A percentile compares a stretch with the other conserved stretches of the same genome.
Evolutionary conservation across 2,888 invertebrate species (phyloP).

Genomic region (Zygothrica quintamaculata): DNA sequence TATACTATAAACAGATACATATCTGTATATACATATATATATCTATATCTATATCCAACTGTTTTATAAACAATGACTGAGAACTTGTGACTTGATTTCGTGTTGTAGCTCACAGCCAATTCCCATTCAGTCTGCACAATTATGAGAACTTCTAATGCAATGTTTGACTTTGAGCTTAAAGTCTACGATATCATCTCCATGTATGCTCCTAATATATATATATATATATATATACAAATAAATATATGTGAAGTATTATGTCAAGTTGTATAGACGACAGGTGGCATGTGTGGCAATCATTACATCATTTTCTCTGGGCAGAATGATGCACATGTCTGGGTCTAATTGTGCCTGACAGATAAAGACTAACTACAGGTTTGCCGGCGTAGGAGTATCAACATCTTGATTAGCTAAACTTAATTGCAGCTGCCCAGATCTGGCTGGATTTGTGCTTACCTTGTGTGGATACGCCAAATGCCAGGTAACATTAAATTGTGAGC

Average conservation of each 20-base stretch:
- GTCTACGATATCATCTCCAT: slow-evolving; percentile 1
- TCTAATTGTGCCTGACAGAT: slow-evolving; percentile 48
- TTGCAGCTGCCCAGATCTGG: slow-evolving; percentile 18
- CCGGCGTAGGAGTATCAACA: slow-evolving; percentile 53
- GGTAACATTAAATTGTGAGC: slow-evolving; percentile 93
- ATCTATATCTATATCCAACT: slow-evolving; percentile 1
- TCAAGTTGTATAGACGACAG: slow-evolving; percentile 46
- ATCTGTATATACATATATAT: background rate
- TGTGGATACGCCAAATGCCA: slow-evolving; percentile 98
- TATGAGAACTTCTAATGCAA: slow-evolving; percentile 68
- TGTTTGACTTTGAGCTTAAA: slow-evolving; percentile 52
- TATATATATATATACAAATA: slow-evolving; percentile 8
- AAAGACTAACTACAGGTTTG: slow-evolving; percentile 52
- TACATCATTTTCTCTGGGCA: slow-evolving; percentile 42
- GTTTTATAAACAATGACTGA: slow-evolving; percentile 68
- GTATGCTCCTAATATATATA: slow-evolving; percentile 5
- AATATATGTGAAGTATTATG: slow-evolving; percentile 13
- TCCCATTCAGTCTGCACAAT: slow-evolving; percentile 56
- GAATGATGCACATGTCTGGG: slow-evolving; percentile 45
- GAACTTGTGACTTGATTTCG: slow-evolving; percentile 67
- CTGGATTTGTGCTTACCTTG: slow-evolving; percentile 86
- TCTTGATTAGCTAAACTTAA: slow-evolving; percentile 34
- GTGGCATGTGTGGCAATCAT: slow-evolving; percentile 76
- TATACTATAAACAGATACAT: slow-evolving; percentile 1
- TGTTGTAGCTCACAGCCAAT: slow-evolving; percentile 22